Conservation (phyloP, 2,113 vertebrate species). For the Leucopsar rothschildi region DNA sequence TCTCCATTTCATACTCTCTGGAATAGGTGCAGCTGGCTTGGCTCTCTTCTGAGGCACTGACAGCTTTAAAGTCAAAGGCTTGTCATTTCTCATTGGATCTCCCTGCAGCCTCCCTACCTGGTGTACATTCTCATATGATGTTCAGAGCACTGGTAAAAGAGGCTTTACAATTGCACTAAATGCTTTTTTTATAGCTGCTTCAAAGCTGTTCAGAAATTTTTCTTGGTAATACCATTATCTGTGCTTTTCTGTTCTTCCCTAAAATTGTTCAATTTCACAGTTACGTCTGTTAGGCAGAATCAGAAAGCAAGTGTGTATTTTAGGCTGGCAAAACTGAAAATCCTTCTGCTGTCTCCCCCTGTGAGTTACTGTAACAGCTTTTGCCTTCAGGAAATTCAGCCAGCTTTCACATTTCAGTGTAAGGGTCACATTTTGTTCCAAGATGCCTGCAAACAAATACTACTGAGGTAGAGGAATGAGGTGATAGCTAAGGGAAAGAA, state of each 20-base stretch:
- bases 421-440: conserved; percentile 30
- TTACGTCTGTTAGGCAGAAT: conserved; percentile 2
- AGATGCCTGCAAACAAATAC: neutral
- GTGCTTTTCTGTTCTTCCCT: neutral
- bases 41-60: neutral
- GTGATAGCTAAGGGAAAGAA: neutral
- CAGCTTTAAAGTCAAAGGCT: conserved; percentile 18
- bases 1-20: neutral
- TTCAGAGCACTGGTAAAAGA: neutral
- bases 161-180: conserved; percentile 19
- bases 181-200: neutral
- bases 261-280: conserved; percentile 41
- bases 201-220: neutral
- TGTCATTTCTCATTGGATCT: conserved; percentile 27
- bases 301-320: conserved; percentile 2
- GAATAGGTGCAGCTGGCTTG: neutral
- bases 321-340: conserved; percentile 12
- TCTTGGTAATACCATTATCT: conserved; percentile 10
- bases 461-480: neutral
- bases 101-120: conserved; percentile 7
- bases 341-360: neutral
- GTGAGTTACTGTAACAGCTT: conserved; percentile 10
- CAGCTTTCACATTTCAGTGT: neutral
- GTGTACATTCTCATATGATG: neutral
- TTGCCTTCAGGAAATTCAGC: conserved; percentile 3